Conservation (phyloP, 2,888 invertebrate genomes). For the Stegana nigrithorax region DNA sequence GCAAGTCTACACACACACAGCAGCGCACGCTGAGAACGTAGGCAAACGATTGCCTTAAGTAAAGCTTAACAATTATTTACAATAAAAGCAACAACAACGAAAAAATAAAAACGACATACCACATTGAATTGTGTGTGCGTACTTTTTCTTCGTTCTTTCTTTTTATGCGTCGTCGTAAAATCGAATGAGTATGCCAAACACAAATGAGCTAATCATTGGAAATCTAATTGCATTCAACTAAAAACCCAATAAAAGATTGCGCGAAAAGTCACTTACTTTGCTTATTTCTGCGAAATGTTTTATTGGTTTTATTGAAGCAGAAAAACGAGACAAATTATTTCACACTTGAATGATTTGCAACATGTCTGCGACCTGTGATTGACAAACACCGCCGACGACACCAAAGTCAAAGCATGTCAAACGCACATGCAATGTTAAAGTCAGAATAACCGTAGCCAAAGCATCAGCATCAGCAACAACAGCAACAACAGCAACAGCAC, state of each 20-base stretch:
- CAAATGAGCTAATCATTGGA: too few relatives aligned
- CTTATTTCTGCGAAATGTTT: slow-evolving; percentile 5
- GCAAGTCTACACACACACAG: too few relatives aligned
- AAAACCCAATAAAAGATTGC: too few relatives aligned
- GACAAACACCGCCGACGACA: slow-evolving; percentile 3
- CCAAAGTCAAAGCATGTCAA: neutral
- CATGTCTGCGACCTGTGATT: slow-evolving; percentile 46
- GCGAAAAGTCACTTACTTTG: too few relatives aligned
- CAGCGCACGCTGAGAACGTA: too few relatives aligned
- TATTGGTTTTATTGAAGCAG: slow-evolving; percentile 45
- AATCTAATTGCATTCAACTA: too few relatives aligned
- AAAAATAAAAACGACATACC: neutral
- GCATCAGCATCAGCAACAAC: neutral
- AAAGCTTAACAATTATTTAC: neutral
- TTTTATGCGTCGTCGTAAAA: too few relatives aligned
- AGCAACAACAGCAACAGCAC: neutral
- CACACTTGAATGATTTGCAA: slow-evolving; percentile 46
- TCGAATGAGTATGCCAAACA: too few relatives aligned
- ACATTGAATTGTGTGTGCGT: neutral
- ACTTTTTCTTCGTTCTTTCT: neutral
- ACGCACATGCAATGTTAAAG: neutral
- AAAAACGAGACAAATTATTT: slow-evolving; percentile 55
- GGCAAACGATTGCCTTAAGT: too few relatives aligned
- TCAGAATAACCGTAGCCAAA: neutral
- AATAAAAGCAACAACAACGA: neutral